Conservation (phyloP, 1,140 invertebrate genomes). For the Diprion similis region DNA sequence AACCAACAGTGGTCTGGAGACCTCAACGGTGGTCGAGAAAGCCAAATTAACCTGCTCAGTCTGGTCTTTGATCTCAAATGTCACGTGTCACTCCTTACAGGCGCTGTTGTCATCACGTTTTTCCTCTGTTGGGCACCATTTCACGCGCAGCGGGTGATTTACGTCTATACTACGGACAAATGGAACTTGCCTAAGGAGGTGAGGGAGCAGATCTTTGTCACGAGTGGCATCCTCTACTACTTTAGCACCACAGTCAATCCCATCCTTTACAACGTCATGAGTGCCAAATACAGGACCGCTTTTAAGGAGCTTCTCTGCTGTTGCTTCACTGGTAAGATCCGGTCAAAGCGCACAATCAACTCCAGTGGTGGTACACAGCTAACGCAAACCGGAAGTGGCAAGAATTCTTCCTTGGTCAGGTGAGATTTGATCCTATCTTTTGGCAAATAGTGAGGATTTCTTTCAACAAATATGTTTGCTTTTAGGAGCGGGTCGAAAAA, state of each 20-base stretch:
- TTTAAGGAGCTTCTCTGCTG: constrained; percentile 11
- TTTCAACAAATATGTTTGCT: no score
- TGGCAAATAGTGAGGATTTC: neutral
- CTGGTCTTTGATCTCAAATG: no score
- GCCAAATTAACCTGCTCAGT: no score
- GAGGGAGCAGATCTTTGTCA: constrained; percentile 76
- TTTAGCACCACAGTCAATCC: constrained; percentile 84
- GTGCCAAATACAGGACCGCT: constrained; percentile 7
- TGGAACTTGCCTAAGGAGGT: constrained; percentile 63
- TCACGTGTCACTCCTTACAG: constrained; percentile 61
- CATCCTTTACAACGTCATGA: constrained; percentile 85
- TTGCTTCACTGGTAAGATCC: neutral
- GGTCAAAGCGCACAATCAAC: neutral
- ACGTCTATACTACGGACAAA: constrained; percentile 65
- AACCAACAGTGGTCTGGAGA: no score
- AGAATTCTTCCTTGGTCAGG: neutral
- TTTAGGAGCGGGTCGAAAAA: no score
- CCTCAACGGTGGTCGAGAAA: no score
- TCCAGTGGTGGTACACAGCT: neutral
- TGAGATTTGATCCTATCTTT: neutral
- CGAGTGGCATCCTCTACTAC: constrained; percentile 79
- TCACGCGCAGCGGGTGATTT: constrained; percentile 82
- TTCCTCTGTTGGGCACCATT: constrained; percentile 95
- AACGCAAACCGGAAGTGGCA: neutral
- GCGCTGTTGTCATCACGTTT: constrained; percentile 89